Evolutionary conservation across 2,797 vertebrate genomes (phyloP), one percentile per base, ranked within the genome.

Genomic region (Lutjanus argentimaculatus): DNA sequence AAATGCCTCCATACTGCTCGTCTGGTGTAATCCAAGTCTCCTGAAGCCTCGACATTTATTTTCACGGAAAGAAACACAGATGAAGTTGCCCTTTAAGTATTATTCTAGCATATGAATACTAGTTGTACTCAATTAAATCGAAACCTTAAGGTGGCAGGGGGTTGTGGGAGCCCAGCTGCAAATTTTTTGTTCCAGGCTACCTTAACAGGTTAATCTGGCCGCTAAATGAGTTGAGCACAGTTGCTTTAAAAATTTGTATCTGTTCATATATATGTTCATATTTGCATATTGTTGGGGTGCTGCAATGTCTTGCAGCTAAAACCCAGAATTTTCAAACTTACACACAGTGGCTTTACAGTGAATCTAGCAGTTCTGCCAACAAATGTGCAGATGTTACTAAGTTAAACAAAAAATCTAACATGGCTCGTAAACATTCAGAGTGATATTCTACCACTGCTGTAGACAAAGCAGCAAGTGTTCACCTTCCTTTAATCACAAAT

Each of bases 401-500:
- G 10, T 40, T 19, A 52, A 17, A 45, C 17, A 36, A 42, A 40
- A 36, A 36, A 36, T 36, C 30, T 36, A 36, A 22, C 52, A 36
- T 42, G 45, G 12, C 36, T 52, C 19, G 49, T 66, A 14, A 69
- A 65, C 16, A 63, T 68, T 71, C 58, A 66, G 21, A 59, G 12
- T 21, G 45, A 79, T 13, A 74, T 3, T 58, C 14, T 40, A 53
- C 52, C 46, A 8, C 43, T 58, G 49, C 49, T 68, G 49, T 56
- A 71, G 57, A 49, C 58, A 48, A 9, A 49, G 8, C 48, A 62
- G 40, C 1, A 3, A 65, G 25, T 40, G 7, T 45, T 15, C 42
- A 42, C 17, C 46, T 7, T 68, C 46, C 36, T 67, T 65, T 75
- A 77, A 83, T 83, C 77, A 64, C 67, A 84, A 77, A 82, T 74